Evolutionary conservation across 37 sponge, comb jelly and placozoan genomes (phyloP).

Genomic region (Chondrosia reniformis): DNA sequence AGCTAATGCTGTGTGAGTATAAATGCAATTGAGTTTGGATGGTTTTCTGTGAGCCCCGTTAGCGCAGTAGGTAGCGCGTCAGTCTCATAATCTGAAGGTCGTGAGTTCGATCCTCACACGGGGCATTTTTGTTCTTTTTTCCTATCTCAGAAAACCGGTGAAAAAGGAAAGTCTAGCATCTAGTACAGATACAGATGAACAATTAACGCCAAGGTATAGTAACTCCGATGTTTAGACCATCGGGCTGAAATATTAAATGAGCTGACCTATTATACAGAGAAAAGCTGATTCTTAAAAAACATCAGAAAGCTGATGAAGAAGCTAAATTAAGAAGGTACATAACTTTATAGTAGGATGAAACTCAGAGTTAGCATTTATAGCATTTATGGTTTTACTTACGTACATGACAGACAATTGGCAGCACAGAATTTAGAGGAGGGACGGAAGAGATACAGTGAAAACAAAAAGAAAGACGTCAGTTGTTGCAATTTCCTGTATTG

Average conservation of each 20-base stretch:
- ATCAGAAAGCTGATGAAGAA: slow-evolving; percentile 65
- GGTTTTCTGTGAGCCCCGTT: slow-evolving; percentile 66
- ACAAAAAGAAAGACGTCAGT: slow-evolving; percentile 5
- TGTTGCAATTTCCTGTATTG: background rate
- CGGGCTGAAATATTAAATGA: background rate
- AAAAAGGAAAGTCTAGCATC: slow-evolving; percentile 38
- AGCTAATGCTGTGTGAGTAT: slow-evolving; percentile 71
- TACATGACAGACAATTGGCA: slow-evolving; percentile 14
- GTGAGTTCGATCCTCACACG: slow-evolving; percentile 99
- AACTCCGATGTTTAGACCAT: background rate
- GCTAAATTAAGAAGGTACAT: slow-evolving; percentile 59
- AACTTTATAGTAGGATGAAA: background rate
- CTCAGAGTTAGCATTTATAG: background rate
- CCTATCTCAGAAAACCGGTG: slow-evolving; percentile 42
- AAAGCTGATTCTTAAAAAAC: slow-evolving; percentile 44
- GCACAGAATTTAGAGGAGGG: slow-evolving; percentile 17
- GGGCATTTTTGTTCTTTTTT: slow-evolving; percentile 72
- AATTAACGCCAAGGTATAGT: slow-evolving; percentile 37
- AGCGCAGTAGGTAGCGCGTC: slow-evolving; percentile 97
- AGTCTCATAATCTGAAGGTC: slow-evolving; percentile 99
- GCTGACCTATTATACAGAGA: slow-evolving; percentile 24
- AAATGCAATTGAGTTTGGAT: background rate
- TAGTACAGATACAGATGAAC: slow-evolving; percentile 6
- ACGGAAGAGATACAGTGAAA: slow-evolving; percentile 15
- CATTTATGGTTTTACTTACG: background rate